phyloP scores from a whole-genome alignment of 2,797 vertebrate species.

The Coccyzus lansbergi region DNA sequence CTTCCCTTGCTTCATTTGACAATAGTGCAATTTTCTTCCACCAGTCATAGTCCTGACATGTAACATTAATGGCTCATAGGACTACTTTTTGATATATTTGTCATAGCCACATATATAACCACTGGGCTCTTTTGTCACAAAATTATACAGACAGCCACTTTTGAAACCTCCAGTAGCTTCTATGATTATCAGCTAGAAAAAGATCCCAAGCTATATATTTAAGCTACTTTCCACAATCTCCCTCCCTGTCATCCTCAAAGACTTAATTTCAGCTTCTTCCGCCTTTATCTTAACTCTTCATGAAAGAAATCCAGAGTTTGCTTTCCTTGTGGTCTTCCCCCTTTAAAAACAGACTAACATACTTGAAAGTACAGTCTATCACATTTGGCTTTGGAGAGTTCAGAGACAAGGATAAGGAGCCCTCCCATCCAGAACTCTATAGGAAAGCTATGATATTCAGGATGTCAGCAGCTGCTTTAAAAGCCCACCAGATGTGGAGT shows the following conservation, averaged over 20 bases:
- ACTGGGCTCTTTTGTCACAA: background rate
- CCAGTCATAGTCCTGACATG: background rate
- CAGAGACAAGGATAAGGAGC: background rate
- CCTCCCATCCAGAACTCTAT: background rate
- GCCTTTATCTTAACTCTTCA: background rate
- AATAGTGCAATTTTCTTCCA: background rate
- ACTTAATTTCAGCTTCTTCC: background rate
- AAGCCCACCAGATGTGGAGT: background rate
- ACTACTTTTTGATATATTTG: background rate
- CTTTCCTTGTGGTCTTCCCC: background rate
- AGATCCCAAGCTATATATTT: background rate
- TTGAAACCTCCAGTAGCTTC: background rate
- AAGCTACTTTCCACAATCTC: background rate
- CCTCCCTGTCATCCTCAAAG: background rate
- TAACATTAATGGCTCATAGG: background rate
- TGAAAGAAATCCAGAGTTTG: background rate
- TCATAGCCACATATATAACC: background rate
- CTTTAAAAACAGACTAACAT: background rate
- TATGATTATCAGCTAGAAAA: background rate
- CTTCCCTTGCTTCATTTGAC: background rate
- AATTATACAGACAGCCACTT: background rate
- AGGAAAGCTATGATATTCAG: background rate
- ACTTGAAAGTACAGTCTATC: background rate
- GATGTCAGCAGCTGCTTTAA: background rate
- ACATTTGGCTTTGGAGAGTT: background rate